These are phyloP conservation scores for Bombyx mandarina DNA, from an alignment of 1,140 invertebrate genomes.

Conservation along the genomic window DNA sequence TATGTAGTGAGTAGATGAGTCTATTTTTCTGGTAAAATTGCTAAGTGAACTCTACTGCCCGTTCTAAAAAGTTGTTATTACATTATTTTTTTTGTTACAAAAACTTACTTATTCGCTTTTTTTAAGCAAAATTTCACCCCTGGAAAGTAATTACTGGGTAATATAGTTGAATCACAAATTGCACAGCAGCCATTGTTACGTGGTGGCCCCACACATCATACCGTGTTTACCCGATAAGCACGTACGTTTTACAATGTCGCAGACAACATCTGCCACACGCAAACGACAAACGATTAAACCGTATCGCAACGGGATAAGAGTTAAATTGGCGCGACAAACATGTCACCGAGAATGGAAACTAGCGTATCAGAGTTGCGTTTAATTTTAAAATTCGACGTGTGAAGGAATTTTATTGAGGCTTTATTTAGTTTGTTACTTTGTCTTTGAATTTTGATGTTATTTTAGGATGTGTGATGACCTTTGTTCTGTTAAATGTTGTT, in stretches of 20 bases:
- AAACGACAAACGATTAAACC: too few relatives aligned
- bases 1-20: too few relatives aligned
- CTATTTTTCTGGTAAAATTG: too few relatives aligned
- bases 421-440: constrained; percentile 23
- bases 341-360: constrained; percentile 9
- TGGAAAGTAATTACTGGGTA: constrained; percentile 42
- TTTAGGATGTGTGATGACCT: not conserved
- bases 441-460: constrained; percentile 13
- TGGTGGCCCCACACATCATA: constrained; percentile 55
- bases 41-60: too few relatives aligned
- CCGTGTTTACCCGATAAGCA: constrained; percentile 56
- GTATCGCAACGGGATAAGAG: constrained; percentile 11
- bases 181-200: constrained; percentile 55
- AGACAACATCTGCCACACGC: constrained; percentile 41
- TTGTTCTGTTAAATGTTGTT: constrained; percentile 1
- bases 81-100: too few relatives aligned
- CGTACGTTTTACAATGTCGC: constrained; percentile 65
- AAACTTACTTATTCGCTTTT: too few relatives aligned
- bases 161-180: constrained; percentile 64
- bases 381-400: constrained; percentile 43
- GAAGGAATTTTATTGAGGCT: constrained; percentile 36
- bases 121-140: constrained; percentile 34
- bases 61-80: too few relatives aligned
- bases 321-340: constrained; percentile 9
- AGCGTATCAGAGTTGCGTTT: constrained; percentile 23